Percentiles rank a stretch among this genome's conserved stretches.
phyloP scores from a whole-genome alignment of 2,888 invertebrate species.

The Drosophila nr. perissopoda region DNA sequence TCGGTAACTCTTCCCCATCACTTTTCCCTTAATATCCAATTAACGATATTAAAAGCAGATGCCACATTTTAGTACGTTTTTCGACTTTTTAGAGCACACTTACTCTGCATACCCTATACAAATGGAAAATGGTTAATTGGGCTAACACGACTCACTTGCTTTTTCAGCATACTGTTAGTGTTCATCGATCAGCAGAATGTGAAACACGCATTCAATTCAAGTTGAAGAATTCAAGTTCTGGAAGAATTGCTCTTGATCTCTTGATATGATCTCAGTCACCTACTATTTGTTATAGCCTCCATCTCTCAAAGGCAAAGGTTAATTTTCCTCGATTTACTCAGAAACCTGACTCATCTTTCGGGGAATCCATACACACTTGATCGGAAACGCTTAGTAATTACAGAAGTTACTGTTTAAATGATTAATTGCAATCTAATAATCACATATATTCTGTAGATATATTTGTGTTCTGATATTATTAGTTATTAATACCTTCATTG shows the following conservation, averaged over 20 bases:
- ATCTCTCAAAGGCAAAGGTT: not conserved
- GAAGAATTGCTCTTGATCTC: not conserved
- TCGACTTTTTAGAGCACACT: not conserved
- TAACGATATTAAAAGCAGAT: not conserved
- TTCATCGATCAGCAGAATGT: not conserved
- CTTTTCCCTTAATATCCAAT: not conserved
- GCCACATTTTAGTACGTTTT: not conserved
- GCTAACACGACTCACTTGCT: not conserved
- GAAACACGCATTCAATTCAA: not conserved
- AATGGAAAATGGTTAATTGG: not conserved
- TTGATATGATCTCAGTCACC: no score
- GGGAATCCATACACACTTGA: not conserved
- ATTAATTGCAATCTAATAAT: not conserved
- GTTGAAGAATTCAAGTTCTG: not conserved
- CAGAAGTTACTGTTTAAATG: not conserved
- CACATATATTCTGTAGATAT: not conserved
- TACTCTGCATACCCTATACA: not conserved
- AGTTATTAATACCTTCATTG: not conserved
- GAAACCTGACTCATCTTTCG: not conserved
- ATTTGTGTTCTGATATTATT: not conserved
- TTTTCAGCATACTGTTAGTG: not conserved
- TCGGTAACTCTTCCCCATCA: not conserved
- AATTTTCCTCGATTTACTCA: not conserved
- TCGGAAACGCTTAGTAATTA: not conserved
- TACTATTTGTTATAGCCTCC: not conserved